Percentiles rank a stretch among this genome's conserved stretches.
phyloP scores from a whole-genome alignment of 2,113 vertebrate genomes.

The Tenebrosternarchus preto region DNA sequence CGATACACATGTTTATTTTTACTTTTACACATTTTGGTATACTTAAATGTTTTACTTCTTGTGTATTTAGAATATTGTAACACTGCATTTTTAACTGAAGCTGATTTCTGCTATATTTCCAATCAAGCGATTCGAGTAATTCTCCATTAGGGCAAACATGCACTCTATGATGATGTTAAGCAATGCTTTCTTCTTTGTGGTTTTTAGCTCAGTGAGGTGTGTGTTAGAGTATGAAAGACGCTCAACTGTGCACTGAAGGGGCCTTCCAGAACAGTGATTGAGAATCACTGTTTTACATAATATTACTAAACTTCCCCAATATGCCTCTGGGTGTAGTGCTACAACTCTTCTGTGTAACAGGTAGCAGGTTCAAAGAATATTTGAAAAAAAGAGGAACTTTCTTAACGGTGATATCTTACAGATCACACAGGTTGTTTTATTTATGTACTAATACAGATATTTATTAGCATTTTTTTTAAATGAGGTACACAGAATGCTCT shows the following conservation, averaged over 20 bases:
- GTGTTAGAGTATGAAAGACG: not conserved
- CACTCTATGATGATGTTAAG: too few species aligned
- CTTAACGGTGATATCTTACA: not conserved
- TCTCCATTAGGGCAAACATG: too few species aligned
- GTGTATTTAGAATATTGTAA: too few species aligned
- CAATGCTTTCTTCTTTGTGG: not conserved
- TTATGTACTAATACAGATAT: not conserved
- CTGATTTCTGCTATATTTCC: too few species aligned
- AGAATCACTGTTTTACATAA: conserved; percentile 19
- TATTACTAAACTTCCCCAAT: not conserved
- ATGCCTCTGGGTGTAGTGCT: not conserved
- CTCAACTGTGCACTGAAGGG: not conserved
- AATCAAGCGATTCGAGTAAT: too few species aligned
- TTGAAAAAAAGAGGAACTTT: not conserved
- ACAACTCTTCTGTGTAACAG: not conserved
- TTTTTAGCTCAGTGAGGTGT: not conserved
- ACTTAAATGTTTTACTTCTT: too few species aligned
- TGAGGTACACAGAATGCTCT: too few species aligned
- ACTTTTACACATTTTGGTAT: too few species aligned
- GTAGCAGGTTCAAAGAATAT: not conserved
- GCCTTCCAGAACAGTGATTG: not conserved
- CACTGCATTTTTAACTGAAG: too few species aligned
- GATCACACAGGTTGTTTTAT: not conserved
- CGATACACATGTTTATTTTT: too few species aligned
- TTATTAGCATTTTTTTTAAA: too few species aligned